A percentile compares a stretch with the other conserved stretches of the same genome.
Evolutionary conservation across 2,113 vertebrate species (phyloP).

Genomic region (Cryptoleucopteryx plumbea): DNA sequence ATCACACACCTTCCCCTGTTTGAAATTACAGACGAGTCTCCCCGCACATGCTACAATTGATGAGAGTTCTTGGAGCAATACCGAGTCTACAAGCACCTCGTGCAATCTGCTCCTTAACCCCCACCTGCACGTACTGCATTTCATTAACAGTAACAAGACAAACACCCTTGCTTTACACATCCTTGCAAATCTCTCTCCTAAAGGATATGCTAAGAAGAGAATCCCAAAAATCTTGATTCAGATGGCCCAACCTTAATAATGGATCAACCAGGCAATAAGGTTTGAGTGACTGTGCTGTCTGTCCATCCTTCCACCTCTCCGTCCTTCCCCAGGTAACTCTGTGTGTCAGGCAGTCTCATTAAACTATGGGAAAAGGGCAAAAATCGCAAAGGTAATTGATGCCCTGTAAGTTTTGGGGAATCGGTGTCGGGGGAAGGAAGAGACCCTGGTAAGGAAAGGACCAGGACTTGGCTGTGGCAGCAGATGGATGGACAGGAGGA

Average conservation of each 20-base stretch:
- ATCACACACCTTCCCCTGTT: not conserved
- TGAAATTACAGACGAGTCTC: not conserved
- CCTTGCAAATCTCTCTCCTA: not conserved
- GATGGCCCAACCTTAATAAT: not conserved
- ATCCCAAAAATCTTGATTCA: not conserved
- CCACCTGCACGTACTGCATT: fast-evolving
- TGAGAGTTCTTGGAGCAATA: not conserved
- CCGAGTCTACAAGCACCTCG: fast-evolving
- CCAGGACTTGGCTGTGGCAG: not conserved
- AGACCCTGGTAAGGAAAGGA: not conserved
- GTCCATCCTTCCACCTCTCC: not conserved
- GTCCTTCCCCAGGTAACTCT: not conserved
- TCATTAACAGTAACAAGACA: not conserved
- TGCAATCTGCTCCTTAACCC: not conserved
- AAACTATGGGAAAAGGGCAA: not conserved
- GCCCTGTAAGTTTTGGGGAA: not conserved
- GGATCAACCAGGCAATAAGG: not conserved
- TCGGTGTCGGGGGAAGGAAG: not conserved
- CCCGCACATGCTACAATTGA: fast-evolving
- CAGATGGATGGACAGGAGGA: not conserved
- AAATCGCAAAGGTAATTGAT: not conserved
- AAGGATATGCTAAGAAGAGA: not conserved
- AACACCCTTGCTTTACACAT: not conserved
- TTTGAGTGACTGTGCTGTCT: not conserved
- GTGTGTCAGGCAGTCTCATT: not conserved